Evolutionary conservation across 1,140 invertebrate species (phyloP).

Genomic region (Drosophila ercepeae): DNA sequence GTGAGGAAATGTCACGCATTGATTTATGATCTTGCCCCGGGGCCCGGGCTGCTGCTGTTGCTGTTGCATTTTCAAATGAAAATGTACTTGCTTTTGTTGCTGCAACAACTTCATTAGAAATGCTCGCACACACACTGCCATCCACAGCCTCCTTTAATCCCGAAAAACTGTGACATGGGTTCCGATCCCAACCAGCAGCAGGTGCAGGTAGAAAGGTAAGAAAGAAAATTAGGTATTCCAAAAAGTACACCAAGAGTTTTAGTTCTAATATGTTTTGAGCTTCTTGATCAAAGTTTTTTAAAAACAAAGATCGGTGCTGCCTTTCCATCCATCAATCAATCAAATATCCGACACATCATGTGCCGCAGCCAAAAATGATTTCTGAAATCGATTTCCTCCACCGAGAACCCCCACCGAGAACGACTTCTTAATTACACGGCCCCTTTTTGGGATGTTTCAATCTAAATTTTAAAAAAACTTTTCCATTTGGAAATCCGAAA

Average conservation of each 20-base stretch:
- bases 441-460: slow-evolving; percentile 33
- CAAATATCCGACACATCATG: slow-evolving; percentile 48
- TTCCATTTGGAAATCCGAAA: slow-evolving; percentile 29
- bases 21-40: slow-evolving; percentile 67
- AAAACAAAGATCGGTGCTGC: neutral
- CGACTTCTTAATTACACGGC: slow-evolving; percentile 75
- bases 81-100: slow-evolving; percentile 32
- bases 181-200: slow-evolving; percentile 1
- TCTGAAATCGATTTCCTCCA: slow-evolving; percentile 10
- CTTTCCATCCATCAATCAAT: slow-evolving; percentile 54
- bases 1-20: slow-evolving; percentile 82
- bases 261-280: neutral
- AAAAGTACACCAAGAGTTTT: neutral
- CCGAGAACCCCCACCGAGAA: slow-evolving; percentile 44
- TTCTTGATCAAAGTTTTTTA: neutral
- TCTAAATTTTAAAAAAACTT: slow-evolving; percentile 22
- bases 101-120: slow-evolving; percentile 78
- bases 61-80: slow-evolving; percentile 54
- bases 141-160: slow-evolving; percentile 31
- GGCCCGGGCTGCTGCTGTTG: slow-evolving; percentile 24
- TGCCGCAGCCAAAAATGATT: neutral
- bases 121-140: slow-evolving; percentile 58
- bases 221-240: slow-evolving; percentile 4
- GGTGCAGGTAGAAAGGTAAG: slow-evolving; percentile 39
- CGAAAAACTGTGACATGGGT: slow-evolving; percentile 4